Evolutionary conservation across 2,797 vertebrate genomes (phyloP), one percentile per base, ranked within the genome.

Genomic region (Thalassophryne amazonica): DNA sequence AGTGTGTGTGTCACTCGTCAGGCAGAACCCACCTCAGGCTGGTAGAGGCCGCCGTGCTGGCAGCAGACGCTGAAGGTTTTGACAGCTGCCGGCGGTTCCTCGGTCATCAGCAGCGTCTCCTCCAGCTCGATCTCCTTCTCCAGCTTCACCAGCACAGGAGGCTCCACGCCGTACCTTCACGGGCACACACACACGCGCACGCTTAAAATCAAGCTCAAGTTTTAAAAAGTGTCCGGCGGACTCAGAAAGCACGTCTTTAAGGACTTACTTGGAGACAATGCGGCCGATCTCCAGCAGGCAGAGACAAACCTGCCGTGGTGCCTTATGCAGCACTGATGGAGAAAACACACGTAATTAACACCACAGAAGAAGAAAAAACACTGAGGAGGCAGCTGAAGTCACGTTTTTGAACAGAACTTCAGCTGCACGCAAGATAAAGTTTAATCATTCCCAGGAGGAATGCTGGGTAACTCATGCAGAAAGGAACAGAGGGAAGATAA

Each of bases 41-140:
- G 93, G 4, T 94, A 94, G 3, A 97, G 88, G 41, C 92, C 93
- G 6, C 92, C 95, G 0, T 93, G 93, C 16, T 93, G 93, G 83
- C 94, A 98, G 79, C 95, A 97, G 0, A 95, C 90, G 10, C 95
- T 97, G 51, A 92, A 91, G 57, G 93, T 92, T 56, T 83, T 93
- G 38, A 93, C 43, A 0, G 93, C 92, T 0, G 91, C 78, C 3
- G 89, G 87, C 1, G 87, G 87, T 50, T 90, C 91, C 54, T 93
- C 91, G 0, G 89, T 84, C 88, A 92, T 84, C 54, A 98, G 83
- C 72, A 95, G 74, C 0, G 93, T 94, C 79, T 99, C 95, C 85
- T 99, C 96, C 60, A 98, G 69, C 55, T 99, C 97, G 15, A 99
- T 99, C 90, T 99, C 97, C 62, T 98, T 94, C 90, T 99, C 97